These are phyloP conservation scores for Tetranychus urticae DNA, from an alignment of 1,140 invertebrate species.

Conservation along the genomic window DNA sequence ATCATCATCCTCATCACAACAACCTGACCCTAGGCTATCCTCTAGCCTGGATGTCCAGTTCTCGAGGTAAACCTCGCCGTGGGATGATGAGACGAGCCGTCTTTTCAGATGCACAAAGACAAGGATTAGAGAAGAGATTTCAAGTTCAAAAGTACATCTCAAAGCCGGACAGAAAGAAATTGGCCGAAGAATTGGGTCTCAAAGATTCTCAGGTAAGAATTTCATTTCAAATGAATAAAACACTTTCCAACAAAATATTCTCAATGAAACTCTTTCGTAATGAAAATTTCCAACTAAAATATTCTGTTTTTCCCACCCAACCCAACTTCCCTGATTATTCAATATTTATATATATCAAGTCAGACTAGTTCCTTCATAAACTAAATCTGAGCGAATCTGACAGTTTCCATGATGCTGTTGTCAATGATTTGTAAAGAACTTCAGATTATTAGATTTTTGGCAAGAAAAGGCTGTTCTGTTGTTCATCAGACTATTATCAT, in stretches of 20 bases:
- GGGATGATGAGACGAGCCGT: conserved; percentile 89
- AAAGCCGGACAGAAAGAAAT: conserved; percentile 82
- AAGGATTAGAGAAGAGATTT: conserved; percentile 78
- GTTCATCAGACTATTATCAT: too few species aligned
- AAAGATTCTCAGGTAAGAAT: conserved; percentile 48
- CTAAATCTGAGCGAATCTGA: too few species aligned
- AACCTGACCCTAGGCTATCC: conserved; percentile 5
- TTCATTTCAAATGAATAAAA: not conserved
- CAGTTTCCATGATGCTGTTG: too few species aligned
- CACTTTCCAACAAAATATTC: not conserved
- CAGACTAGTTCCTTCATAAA: too few species aligned
- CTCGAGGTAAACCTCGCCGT: conserved; percentile 36
- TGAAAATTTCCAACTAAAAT: too few species aligned
- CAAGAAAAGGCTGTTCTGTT: too few species aligned
- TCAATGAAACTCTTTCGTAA: too few species aligned
- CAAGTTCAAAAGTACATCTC: conserved; percentile 95
- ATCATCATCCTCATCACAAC: not conserved
- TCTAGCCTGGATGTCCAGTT: conserved; percentile 46
- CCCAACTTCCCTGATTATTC: too few species aligned
- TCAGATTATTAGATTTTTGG: too few species aligned
- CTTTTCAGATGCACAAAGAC: conserved; percentile 71
- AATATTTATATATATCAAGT: too few species aligned
- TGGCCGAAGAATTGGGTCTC: conserved; percentile 78
- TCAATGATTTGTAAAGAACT: too few species aligned
- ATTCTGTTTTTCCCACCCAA: too few species aligned